These are phyloP conservation scores for Sebastes goodei DNA, from an alignment of 2,797 vertebrate species.

Conservation along the genomic window DNA sequence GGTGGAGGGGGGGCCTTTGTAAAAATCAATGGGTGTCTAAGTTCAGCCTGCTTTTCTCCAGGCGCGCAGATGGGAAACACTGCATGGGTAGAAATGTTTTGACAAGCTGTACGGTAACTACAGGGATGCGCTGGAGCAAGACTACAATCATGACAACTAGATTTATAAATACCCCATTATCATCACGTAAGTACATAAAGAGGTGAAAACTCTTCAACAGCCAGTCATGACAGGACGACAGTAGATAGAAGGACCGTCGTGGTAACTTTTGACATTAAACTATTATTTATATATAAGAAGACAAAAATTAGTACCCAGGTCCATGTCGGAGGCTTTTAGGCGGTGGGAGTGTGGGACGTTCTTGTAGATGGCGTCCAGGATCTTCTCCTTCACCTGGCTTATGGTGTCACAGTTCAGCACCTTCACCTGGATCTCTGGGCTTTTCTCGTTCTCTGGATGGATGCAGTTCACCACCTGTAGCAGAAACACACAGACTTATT, in stretches of 20 bases:
- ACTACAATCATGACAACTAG: not conserved
- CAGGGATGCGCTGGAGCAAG: not conserved
- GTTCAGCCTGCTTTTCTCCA: conserved; percentile 26
- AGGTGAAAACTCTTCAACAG: not conserved
- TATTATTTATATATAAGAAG: not conserved
- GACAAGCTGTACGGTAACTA: not conserved
- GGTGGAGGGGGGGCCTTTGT: conserved; percentile 3
- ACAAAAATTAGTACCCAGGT: conserved; percentile 86
- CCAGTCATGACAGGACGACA: not conserved
- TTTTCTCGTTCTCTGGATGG: conserved; percentile 95
- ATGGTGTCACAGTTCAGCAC: conserved; percentile 97
- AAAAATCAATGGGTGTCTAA: conserved; percentile 48
- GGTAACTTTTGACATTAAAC: not conserved
- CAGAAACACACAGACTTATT: conserved; percentile 2
- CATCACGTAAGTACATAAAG: not conserved
- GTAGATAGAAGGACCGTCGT: not conserved
- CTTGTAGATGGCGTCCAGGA: conserved; percentile 98
- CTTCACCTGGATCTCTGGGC: conserved; percentile 94
- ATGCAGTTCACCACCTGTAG: conserved; percentile 94
- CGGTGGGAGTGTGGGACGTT: conserved; percentile 95
- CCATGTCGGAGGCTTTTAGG: conserved; percentile 96
- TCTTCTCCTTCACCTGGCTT: conserved; percentile 98
- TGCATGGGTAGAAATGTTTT: conserved; percentile 13
- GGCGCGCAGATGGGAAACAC: not conserved
- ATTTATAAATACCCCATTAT: not conserved